Evolutionary conservation across 2,113 vertebrate genomes (phyloP).

Genomic region (Tichodroma muraria): DNA sequence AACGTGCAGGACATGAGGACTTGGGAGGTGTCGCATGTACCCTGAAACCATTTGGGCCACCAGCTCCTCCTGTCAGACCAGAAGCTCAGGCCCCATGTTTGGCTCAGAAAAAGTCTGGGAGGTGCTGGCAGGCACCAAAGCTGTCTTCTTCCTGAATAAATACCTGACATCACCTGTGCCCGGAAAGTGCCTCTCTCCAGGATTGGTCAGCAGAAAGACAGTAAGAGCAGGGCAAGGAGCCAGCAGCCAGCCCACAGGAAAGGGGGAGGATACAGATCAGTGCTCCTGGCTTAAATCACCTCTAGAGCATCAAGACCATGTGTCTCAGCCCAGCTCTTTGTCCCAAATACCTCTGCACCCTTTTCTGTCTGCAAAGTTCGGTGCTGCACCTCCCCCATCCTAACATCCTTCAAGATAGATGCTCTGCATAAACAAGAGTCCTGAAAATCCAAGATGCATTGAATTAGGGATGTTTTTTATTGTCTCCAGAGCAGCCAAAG

Average conservation of each 20-base stretch:
- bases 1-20: background rate
- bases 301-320: background rate
- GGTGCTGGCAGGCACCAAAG: background rate
- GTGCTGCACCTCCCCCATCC: rapidly evolving
- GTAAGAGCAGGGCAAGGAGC: background rate
- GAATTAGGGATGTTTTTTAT: background rate
- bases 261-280: background rate
- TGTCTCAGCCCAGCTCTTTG: background rate
- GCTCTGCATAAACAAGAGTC: background rate
- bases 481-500: background rate
- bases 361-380: background rate
- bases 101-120: background rate
- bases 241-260: background rate
- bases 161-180: background rate
- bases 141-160: background rate
- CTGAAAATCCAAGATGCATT: background rate
- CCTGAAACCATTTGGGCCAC: background rate
- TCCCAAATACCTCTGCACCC: background rate
- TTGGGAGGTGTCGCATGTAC: background rate
- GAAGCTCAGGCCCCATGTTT: background rate
- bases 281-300: background rate
- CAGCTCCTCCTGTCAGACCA: background rate
- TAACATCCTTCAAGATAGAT: background rate
- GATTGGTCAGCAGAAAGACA: background rate
- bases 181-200: background rate